These are phyloP conservation scores for Thalpophila matura DNA, from an alignment of 2,888 invertebrate genomes.

Conservation along the genomic window DNA sequence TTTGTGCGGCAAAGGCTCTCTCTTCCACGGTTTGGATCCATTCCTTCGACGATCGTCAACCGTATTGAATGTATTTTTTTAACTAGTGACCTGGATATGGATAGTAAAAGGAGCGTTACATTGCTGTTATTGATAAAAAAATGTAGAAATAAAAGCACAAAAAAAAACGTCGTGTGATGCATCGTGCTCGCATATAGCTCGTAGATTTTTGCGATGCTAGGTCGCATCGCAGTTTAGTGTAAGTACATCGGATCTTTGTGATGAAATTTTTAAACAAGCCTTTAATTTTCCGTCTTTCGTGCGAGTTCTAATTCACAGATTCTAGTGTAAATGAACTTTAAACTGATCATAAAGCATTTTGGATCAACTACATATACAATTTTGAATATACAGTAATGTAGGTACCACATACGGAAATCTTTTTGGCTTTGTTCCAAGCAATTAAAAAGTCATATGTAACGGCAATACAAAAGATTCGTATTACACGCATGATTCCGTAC, in stretches of 20 bases:
- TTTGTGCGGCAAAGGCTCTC: too few relatives aligned
- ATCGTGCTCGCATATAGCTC: too few relatives aligned
- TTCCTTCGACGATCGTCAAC: too few relatives aligned
- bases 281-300: not conserved
- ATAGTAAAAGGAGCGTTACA: too few relatives aligned
- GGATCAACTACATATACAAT: slow-evolving; percentile 11
- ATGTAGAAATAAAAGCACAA: too few relatives aligned
- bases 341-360: slow-evolving; percentile 21
- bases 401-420: slow-evolving; percentile 65
- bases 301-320: not conserved
- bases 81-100: too few relatives aligned
- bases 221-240: too few relatives aligned
- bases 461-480: slow-evolving; percentile 40
- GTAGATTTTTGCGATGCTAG: too few relatives aligned
- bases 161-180: too few relatives aligned
- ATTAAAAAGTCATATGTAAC: slow-evolving; percentile 80
- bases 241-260: not conserved
- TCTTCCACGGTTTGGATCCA: too few relatives aligned
- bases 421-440: slow-evolving; percentile 80
- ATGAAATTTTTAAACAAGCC: not conserved
- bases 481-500: slow-evolving; percentile 2
- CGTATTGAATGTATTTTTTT: too few relatives aligned
- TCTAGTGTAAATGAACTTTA: slow-evolving; percentile 17
- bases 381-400: slow-evolving; percentile 17
- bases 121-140: too few relatives aligned